Evolutionary conservation across 2,888 invertebrate species (phyloP), one percentile per base, ranked within the genome.

Genomic region (Bugula neritina): DNA sequence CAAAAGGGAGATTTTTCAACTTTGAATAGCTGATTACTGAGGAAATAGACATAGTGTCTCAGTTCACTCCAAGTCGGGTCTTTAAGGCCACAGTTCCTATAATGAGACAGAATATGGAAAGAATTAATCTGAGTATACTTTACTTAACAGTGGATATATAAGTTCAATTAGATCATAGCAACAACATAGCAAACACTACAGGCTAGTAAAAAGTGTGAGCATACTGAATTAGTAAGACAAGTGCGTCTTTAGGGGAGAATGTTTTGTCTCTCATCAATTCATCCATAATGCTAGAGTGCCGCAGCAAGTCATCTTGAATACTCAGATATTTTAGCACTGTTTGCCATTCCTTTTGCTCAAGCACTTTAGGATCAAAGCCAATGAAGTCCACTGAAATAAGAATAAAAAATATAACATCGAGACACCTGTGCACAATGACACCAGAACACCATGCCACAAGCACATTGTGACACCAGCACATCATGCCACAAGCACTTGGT

Each of bases 11-110:
- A 79, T 10, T 71, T 73, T 72, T 80, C 79, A 75, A 76, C 80
- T 72, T 78, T 76, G 54, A 69, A 31, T 54, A 81, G 77, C 74
- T 81, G 81, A n/a, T 75, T 75, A 75, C 79, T 78, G n/a, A 80
- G 76, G 73, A 81, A 81, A 57, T 74, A 73, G 1, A 79, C 77
- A 76, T 80, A 81, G 75, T 80, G 78, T 21, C 74, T 73, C 34
- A 81, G 71, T 72, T 79, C 78, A 43, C 76, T 72, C 79, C 79
- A 79, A 5, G 77, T 77, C 0, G 79, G 79, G 43, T 79, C 75
- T 1, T 52, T 35, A 5, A 78, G 73, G 17, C 78, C 78, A 74
- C 78, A 78, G 72, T 78, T 75, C 57, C 78, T 78, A 71, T n/a
- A 74, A 71, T 58, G 29, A 10, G 3, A 43, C 43, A 43, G 43